phyloP scores from a whole-genome alignment of 2,797 vertebrate genomes.

The Leptoclinus maculatus region DNA sequence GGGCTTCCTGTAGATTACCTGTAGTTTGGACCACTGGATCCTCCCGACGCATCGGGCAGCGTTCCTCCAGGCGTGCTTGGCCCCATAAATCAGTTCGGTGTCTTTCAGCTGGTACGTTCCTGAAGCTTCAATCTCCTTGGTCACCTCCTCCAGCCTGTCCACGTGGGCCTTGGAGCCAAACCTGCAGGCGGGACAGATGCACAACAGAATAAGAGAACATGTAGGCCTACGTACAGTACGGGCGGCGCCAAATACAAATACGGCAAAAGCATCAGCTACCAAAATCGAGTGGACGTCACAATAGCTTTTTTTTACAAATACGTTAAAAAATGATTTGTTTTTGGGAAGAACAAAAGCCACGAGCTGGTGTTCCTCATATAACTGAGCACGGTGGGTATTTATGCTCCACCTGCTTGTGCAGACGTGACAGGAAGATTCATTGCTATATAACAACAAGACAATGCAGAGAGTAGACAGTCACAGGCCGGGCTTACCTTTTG shows the following conservation, averaged over 20 bases:
- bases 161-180: slow-evolving; percentile 94
- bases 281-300: no score
- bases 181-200: slow-evolving; percentile 69
- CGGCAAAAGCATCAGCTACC: no score
- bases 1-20: slow-evolving; percentile 79
- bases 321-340: no score
- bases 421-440: no score
- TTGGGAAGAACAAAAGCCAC: no score
- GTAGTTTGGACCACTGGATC: slow-evolving; percentile 99
- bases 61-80: slow-evolving; percentile 97
- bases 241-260: no score
- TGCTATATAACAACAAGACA: background rate
- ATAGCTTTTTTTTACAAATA: no score
- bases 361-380: no score
- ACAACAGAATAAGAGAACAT: background rate
- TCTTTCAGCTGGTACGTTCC: slow-evolving; percentile 95
- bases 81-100: slow-evolving; percentile 96
- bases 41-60: slow-evolving; percentile 95
- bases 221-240: no score
- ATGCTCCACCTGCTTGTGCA: no score
- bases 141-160: slow-evolving; percentile 94
- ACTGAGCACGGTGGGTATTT: no score
- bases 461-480: background rate
- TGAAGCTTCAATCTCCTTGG: slow-evolving; percentile 91
- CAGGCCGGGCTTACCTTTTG: slow-evolving; percentile 86